phyloP scores from a whole-genome alignment of 2,797 vertebrate species.

The Gymnoscopelus microlampas region DNA sequence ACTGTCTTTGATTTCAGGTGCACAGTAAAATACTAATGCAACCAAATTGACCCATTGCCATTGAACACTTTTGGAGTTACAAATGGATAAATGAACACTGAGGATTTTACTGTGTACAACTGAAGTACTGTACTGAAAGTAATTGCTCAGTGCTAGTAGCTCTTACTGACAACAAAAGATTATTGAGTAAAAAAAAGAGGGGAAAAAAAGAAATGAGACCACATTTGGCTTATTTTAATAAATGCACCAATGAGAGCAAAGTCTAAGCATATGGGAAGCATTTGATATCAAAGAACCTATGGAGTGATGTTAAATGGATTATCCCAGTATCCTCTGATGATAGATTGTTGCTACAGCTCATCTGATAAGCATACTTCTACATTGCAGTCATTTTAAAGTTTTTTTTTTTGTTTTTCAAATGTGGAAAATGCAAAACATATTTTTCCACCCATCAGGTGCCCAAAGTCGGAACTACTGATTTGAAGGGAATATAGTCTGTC shows the following conservation, averaged over 20 bases:
- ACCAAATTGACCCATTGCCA: not conserved
- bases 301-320: constrained; percentile 63
- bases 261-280: constrained; percentile 51
- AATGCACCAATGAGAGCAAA: constrained; percentile 35
- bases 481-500: constrained; percentile 76
- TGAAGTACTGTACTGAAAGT: too few species aligned
- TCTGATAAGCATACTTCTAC: constrained; percentile 68
- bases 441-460: constrained; percentile 69
- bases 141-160: too few species aligned
- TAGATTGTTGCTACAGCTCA: constrained; percentile 68
- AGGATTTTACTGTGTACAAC: too few species aligned
- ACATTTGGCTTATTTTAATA: constrained; percentile 28
- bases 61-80: too few species aligned
- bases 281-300: constrained; percentile 53
- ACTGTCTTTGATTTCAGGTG: too few species aligned
- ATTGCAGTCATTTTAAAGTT: constrained; percentile 53
- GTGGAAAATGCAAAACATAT: constrained; percentile 81
- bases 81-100: too few species aligned
- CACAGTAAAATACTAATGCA: not conserved
- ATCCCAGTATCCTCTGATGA: constrained; percentile 57
- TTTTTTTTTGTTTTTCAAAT: constrained; percentile 60
- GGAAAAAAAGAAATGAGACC: too few species aligned
- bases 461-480: constrained; percentile 65
- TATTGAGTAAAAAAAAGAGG: too few species aligned
- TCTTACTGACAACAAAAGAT: too few species aligned